Conservation (phyloP, 2,797 vertebrate species). For the Carapus acus region DNA sequence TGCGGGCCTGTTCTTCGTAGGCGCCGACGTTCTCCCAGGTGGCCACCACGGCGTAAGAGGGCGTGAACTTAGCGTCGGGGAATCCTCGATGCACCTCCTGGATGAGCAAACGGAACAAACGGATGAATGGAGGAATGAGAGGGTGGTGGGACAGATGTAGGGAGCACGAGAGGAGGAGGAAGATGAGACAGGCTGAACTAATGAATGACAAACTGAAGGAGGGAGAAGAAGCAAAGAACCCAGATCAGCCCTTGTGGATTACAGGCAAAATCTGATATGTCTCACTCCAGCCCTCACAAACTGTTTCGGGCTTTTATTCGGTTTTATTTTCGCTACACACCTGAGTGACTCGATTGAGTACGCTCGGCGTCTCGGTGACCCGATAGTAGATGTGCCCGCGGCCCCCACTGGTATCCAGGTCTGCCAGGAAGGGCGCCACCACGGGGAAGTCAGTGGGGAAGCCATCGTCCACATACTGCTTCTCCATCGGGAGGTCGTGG, state of each 20-base stretch:
- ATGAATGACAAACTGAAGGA: slow-evolving; percentile 44
- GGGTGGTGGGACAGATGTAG: neutral
- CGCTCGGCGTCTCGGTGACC: slow-evolving; percentile 72
- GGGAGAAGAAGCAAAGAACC: slow-evolving; percentile 25
- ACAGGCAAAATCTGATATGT: no score
- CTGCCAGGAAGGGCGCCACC: slow-evolving; percentile 89
- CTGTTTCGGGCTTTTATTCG: neutral
- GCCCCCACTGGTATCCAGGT: slow-evolving; percentile 86
- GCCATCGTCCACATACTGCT: slow-evolving; percentile 91
- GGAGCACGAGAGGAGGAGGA: no score
- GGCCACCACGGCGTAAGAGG: slow-evolving; percentile 77
- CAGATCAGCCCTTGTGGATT: no score
- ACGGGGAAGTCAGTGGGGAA: slow-evolving; percentile 93
- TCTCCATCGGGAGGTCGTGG: slow-evolving; percentile 92
- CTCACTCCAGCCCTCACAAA: no score
- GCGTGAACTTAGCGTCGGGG: slow-evolving; percentile 71
- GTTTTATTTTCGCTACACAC: slow-evolving; percentile 26
- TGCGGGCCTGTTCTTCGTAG: slow-evolving; percentile 75
- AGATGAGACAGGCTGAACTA: slow-evolving; percentile 47
- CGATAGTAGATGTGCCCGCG: slow-evolving; percentile 85
- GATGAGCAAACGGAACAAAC: slow-evolving; percentile 40
- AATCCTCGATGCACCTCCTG: slow-evolving; percentile 80
- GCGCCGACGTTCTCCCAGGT: slow-evolving; percentile 91
- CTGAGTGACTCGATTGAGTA: slow-evolving; percentile 71
- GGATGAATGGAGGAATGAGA: slow-evolving; percentile 13